These are phyloP conservation scores for Cyclopterus lumpus DNA, from an alignment of 2,797 vertebrate genomes.

Conservation along the genomic window DNA sequence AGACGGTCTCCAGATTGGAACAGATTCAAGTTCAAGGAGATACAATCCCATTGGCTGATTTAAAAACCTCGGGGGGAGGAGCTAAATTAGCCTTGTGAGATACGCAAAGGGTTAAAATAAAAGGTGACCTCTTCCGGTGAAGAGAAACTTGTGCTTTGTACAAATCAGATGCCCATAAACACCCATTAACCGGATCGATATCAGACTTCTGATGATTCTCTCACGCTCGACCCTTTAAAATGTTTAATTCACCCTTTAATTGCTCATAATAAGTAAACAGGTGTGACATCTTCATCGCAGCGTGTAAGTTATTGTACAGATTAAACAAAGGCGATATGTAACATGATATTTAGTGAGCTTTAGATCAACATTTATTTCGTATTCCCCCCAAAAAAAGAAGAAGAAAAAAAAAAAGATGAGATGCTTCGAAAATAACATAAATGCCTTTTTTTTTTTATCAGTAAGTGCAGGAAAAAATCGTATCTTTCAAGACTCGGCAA, in stretches of 20 bases:
- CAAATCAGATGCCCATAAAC: too few relatives aligned
- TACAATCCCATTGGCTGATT: constrained; percentile 24
- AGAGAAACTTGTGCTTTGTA: too few relatives aligned
- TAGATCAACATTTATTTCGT: not conserved
- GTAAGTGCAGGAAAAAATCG: not conserved
- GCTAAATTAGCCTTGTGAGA: not conserved
- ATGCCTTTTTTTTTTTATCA: not conserved
- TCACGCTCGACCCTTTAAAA: not conserved
- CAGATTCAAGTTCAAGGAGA: constrained; percentile 32
- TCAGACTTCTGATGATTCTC: too few relatives aligned
- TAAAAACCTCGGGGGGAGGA: not conserved
- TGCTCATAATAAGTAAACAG: not conserved
- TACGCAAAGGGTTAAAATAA: not conserved
- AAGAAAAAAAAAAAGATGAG: too few relatives aligned
- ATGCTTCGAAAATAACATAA: not conserved
- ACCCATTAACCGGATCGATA: not conserved
- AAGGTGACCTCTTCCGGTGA: not conserved
- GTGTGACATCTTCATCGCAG: not conserved
- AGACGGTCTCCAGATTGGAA: constrained; percentile 20
- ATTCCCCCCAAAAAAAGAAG: too few relatives aligned
- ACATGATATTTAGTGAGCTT: not conserved
- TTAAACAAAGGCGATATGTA: not conserved
- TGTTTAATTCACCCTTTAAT: too few relatives aligned
- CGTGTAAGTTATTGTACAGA: not conserved
- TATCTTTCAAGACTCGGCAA: not conserved